Base-by-base conservation (phyloP, 2,888 invertebrate genomes). In the Orgyia antiqua region DNA sequence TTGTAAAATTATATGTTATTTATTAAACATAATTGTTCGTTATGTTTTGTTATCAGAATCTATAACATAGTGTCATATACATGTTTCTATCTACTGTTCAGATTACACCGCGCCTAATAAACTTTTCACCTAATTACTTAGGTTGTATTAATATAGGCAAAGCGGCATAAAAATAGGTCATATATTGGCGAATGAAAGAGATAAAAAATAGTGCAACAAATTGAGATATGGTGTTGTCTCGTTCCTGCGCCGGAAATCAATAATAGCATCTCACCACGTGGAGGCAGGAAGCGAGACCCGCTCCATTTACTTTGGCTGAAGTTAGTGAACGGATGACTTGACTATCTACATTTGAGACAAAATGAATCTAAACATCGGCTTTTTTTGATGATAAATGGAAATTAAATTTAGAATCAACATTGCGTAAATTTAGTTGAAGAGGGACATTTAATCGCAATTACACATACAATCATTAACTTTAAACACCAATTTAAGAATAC, bases 131-230 rank as follows among this genome's bases (percentile, higher is more conserved):
- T 84, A 82, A 84, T 83, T 84, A 84, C 80, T 79, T 76, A 76
- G 71, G 68, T 76, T 69, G 73, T 76, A 79, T 82, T 83, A 84
- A 82, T 79, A 76, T 75, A 83, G 78, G 84, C 73, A 76, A 82
- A 80, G 71, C 75, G 64, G 74, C 67, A 79, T 79, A 86, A 84
- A 86, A 86, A 86, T 86, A 83, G 86, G 86, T 86, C 86, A 86
- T 86, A 84, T 80, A 86, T 86, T 80, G 80, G 83, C 75, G 76
- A 64, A 69, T 31, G 69, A 84, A 50, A 8, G 68, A 53, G 73
- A 83, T 59, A 51, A 61, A 82, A 86, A 80, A 83, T 84, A 82
- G 83, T 84, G 82, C 86, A 84, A 84, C 82, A 83, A 83, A 83
- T 83, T 77, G 65, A 74, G 66, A 74, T 75, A 83, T 68, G 52